These are phyloP conservation scores for Xiphophorus couchianus DNA, from an alignment of 2,113 vertebrate species.

Conservation along the genomic window DNA sequence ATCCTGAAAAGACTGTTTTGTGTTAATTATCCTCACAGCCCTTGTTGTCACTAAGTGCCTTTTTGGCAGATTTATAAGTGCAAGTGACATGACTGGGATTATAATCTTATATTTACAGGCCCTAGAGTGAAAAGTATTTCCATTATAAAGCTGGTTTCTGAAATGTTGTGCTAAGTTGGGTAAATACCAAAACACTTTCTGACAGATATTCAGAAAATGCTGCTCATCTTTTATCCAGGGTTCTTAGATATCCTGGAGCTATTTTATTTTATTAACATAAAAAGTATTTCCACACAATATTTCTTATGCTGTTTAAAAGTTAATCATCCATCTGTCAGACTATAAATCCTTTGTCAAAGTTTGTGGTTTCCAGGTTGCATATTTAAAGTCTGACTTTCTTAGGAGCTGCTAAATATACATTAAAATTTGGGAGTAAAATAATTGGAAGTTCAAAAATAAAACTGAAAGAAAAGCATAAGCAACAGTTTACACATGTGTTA, in stretches of 20 bases:
- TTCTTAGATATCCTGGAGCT: background rate
- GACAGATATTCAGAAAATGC: background rate
- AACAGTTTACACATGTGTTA: too few species aligned
- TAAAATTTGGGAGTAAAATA: too few species aligned
- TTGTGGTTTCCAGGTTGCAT: too few species aligned
- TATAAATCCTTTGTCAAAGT: too few species aligned
- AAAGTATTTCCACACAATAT: background rate
- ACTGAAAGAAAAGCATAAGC: too few species aligned
- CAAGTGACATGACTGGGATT: conserved; percentile 37
- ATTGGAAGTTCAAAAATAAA: too few species aligned
- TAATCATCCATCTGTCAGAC: too few species aligned
- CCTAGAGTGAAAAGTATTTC: conserved; percentile 1
- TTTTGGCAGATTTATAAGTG: conserved; percentile 55
- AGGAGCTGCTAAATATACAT: too few species aligned
- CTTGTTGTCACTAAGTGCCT: conserved; percentile 40
- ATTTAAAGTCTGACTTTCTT: too few species aligned
- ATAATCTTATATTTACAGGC: conserved; percentile 46
- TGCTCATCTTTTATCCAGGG: background rate
- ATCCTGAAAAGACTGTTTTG: conserved; percentile 38
- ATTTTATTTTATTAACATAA: background rate
- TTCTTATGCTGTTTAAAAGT: too few species aligned
- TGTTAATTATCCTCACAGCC: conserved; percentile 53
- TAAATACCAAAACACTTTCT: background rate
- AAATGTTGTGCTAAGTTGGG: conserved; percentile 35
- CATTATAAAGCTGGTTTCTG: conserved; percentile 9